Conservation (phyloP, 1,140 invertebrate genomes). For the Bradysia coprophila region DNA sequence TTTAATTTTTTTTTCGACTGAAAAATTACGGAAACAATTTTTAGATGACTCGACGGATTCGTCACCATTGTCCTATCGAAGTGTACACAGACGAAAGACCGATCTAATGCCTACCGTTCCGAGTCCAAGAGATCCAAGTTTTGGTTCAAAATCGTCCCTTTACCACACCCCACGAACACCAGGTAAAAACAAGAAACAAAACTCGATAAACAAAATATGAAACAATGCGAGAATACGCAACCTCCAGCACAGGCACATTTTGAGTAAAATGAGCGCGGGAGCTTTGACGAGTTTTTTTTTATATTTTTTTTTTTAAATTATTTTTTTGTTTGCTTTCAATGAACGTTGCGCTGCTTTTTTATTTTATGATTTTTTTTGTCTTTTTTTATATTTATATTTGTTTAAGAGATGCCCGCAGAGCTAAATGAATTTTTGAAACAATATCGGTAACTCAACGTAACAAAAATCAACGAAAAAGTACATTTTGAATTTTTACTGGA, state of each 20-base stretch:
- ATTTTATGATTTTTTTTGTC: no score
- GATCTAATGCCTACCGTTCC: conserved; percentile 80
- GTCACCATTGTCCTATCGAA: conserved; percentile 31
- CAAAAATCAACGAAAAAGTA: no score
- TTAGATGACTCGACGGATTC: conserved; percentile 25
- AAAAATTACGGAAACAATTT: neutral
- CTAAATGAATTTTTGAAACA: no score
- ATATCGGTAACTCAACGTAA: no score
- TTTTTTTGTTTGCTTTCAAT: no score
- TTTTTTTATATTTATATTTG: no score
- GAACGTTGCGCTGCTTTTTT: neutral
- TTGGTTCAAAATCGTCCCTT: conserved; percentile 27
- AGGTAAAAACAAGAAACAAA: conserved; percentile 29
- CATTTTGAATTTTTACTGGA: no score
- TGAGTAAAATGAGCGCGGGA: neutral
- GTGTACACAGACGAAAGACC: conserved; percentile 65
- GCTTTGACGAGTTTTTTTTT: conserved; percentile 8
- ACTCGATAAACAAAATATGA: neutral
- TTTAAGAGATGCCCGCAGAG: no score
- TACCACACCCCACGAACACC: conserved; percentile 44
- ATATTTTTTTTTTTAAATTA: conserved; percentile 11
- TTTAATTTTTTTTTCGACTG: neutral
- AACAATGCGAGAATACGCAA: conserved; percentile 1
- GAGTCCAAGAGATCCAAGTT: conserved; percentile 41
- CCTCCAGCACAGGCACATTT: neutral